Conservation (phyloP, 2,797 vertebrate species). For the Vireo griseus region DNA sequence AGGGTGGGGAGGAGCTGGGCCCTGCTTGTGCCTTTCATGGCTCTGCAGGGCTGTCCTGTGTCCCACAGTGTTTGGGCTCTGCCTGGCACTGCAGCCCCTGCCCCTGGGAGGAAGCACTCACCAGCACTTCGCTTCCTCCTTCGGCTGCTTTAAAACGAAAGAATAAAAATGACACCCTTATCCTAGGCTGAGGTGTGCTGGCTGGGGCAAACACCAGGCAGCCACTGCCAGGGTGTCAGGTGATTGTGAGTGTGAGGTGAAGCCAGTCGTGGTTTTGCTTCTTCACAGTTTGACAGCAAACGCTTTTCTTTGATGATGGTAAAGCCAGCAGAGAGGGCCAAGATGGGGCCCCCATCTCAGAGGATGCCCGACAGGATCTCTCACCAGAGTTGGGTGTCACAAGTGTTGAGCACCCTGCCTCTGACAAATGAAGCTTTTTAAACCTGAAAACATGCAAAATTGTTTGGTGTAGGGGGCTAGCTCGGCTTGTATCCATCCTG, state of each 20-base stretch:
- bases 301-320: neutral
- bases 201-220: neutral
- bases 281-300: neutral
- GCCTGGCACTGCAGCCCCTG: accelerated
- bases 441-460: neutral
- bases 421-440: neutral
- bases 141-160: neutral
- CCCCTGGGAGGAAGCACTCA: accelerated
- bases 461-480: neutral
- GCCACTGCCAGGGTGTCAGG: neutral
- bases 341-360: neutral
- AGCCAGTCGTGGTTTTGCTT: neutral
- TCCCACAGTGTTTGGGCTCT: accelerated
- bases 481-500: neutral
- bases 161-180: neutral
- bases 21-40: accelerated
- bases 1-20: accelerated
- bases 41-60: neutral
- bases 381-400: neutral
- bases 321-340: neutral
- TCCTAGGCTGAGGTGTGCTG: neutral
- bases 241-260: neutral
- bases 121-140: neutral
- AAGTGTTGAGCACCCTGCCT: accelerated
- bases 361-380: neutral